A percentile compares a stretch with the other conserved stretches of the same genome.
Evolutionary conservation across 2,888 invertebrate species (phyloP).

Genomic region (Mythimna lalbum): DNA sequence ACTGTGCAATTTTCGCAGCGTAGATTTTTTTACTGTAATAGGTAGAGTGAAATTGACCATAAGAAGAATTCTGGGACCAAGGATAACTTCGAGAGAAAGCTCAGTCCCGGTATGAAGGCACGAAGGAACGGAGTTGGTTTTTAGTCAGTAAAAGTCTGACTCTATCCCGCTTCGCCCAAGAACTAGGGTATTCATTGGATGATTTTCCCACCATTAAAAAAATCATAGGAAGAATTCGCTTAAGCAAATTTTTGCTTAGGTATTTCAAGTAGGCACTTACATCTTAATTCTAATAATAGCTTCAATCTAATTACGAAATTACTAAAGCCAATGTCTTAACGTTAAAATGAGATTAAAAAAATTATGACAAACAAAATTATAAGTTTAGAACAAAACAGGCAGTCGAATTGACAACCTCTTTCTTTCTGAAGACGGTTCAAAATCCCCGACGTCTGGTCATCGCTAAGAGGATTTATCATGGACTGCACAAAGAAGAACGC

Average conservation of each 20-base stretch:
- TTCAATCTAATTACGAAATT: not conserved
- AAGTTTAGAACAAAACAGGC: not conserved
- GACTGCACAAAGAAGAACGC: not conserved
- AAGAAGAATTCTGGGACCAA: not conserved
- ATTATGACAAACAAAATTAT: not conserved
- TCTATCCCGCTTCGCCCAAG: too few species aligned
- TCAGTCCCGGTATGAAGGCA: too few species aligned
- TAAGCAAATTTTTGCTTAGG: not conserved
- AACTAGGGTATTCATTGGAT: too few species aligned
- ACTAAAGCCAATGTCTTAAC: not conserved
- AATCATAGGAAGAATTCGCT: not conserved
- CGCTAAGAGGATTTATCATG: slow-evolving; percentile 16
- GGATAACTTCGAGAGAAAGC: too few species aligned
- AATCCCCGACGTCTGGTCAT: not conserved
- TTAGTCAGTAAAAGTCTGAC: too few species aligned
- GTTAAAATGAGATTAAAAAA: not conserved
- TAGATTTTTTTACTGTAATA: too few species aligned
- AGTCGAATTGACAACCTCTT: not conserved
- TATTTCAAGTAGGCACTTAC: not conserved
- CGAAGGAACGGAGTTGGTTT: too few species aligned
- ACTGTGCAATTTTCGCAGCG: too few species aligned
- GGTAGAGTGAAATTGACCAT: too few species aligned
- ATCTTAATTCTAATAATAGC: not conserved
- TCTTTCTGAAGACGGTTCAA: not conserved
- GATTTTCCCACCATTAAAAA: too few species aligned